phyloP scores from a whole-genome alignment of 2,888 invertebrate species.

The Hirtodrosophila cameraria region DNA sequence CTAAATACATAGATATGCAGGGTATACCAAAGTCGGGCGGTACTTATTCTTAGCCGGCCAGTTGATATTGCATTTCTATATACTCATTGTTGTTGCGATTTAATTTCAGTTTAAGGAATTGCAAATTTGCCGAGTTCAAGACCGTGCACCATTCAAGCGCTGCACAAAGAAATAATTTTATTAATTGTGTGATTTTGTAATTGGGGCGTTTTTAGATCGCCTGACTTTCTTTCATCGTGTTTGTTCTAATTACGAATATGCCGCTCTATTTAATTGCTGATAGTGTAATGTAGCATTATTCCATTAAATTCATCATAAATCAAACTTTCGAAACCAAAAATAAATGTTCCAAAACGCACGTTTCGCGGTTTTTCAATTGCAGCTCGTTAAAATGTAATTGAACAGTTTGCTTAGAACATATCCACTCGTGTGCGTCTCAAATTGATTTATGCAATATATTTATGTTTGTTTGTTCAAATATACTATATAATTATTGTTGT shows the following conservation, averaged over 20 bases:
- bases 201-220: slow-evolving; percentile 18
- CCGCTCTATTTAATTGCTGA: slow-evolving; percentile 29
- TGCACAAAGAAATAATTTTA: neutral
- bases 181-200: slow-evolving; percentile 9
- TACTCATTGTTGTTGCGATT: slow-evolving; percentile 19
- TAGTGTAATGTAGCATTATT: slow-evolving; percentile 9
- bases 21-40: neutral
- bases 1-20: slow-evolving; percentile 1
- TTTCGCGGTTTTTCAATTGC: slow-evolving; percentile 48
- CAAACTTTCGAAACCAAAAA: slow-evolving; percentile 2
- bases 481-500: slow-evolving; percentile 3
- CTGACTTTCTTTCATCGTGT: slow-evolving; percentile 3
- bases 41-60: slow-evolving; percentile 1
- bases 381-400: slow-evolving; percentile 40
- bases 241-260: slow-evolving; percentile 15
- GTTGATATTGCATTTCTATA: slow-evolving; percentile 25
- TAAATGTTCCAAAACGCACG: slow-evolving; percentile 51
- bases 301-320: slow-evolving; percentile 13
- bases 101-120: slow-evolving; percentile 33
- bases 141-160: slow-evolving; percentile 36
- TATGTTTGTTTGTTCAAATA: slow-evolving; percentile 12
- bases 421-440: slow-evolving; percentile 55
- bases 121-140: slow-evolving; percentile 55
- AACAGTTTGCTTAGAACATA: slow-evolving; percentile 26
- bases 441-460: slow-evolving; percentile 54